Percentiles rank a stretch among this genome's conserved stretches.
Evolutionary conservation across 2,888 invertebrate genomes (phyloP).

Genomic region (Pyralis farinalis): DNA sequence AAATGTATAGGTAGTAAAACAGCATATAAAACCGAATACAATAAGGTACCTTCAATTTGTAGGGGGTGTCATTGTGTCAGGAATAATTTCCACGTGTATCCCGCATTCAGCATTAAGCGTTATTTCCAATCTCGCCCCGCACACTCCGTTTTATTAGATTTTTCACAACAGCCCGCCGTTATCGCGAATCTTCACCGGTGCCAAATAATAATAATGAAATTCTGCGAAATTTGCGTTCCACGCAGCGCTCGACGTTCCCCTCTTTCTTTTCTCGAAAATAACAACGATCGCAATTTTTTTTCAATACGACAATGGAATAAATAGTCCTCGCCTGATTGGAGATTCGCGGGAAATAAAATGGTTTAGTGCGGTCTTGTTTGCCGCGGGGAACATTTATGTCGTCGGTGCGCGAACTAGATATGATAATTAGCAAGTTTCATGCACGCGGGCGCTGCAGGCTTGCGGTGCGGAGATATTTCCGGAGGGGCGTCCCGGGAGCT

Average conservation of each 20-base stretch:
- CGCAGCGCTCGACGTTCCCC: slow-evolving; percentile 27
- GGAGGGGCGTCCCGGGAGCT: slow-evolving; percentile 22
- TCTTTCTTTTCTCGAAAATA: slow-evolving; percentile 30
- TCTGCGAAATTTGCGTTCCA: slow-evolving; percentile 57
- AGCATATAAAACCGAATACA: neutral
- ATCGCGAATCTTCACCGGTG: slow-evolving; percentile 52
- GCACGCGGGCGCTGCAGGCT: slow-evolving; percentile 27
- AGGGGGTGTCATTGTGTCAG: neutral
- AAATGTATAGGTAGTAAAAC: neutral
- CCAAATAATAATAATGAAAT: slow-evolving; percentile 64
- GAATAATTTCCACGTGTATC: slow-evolving; percentile 20
- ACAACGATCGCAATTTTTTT: slow-evolving; percentile 45
- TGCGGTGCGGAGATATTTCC: slow-evolving; percentile 31
- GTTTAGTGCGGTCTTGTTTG: slow-evolving; percentile 18
- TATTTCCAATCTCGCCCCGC: slow-evolving; percentile 53
- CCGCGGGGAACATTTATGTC: slow-evolving; percentile 30
- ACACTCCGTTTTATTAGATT: slow-evolving; percentile 56
- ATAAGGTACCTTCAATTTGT: neutral
- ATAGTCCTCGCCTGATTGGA: slow-evolving; percentile 32
- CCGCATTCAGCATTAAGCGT: slow-evolving; percentile 35
- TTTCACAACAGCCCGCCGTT: slow-evolving; percentile 44
- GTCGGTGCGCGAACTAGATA: slow-evolving; percentile 21
- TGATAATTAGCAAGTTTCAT: slow-evolving; percentile 52
- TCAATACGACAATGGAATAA: slow-evolving; percentile 49
- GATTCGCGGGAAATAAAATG: slow-evolving; percentile 28